Evolutionary conservation across 2,888 invertebrate genomes (phyloP).

Genomic region (Malacosoma neustria): DNA sequence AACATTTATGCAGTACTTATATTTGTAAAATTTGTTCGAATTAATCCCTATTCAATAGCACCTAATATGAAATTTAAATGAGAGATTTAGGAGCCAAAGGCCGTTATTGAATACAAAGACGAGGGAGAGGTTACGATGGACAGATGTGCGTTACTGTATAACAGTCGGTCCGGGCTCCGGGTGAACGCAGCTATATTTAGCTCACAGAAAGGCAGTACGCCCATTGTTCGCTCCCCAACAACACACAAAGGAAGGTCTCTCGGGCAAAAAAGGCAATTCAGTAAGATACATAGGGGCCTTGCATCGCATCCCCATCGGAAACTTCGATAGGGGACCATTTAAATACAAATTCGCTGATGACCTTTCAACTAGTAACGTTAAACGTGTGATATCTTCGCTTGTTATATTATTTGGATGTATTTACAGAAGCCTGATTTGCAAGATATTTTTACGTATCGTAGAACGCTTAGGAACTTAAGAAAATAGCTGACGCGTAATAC

Average conservation of each 20-base stretch:
- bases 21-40: no score
- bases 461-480: no score
- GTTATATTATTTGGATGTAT: no score
- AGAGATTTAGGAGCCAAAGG: background rate
- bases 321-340: conserved; percentile 50
- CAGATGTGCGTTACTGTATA: conserved; percentile 60
- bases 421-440: no score
- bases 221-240: conserved; percentile 63
- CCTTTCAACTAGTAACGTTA: no score
- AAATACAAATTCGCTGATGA: conserved; percentile 36
- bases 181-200: conserved; percentile 67
- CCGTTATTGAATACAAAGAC: conserved; percentile 1
- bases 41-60: background rate
- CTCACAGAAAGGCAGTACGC: conserved; percentile 63
- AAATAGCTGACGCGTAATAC: no score
- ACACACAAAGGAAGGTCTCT: conserved; percentile 64
- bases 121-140: conserved; percentile 28
- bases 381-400: no score
- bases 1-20: no score
- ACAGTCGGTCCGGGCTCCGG: conserved; percentile 31
- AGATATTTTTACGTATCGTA: no score
- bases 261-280: conserved; percentile 60
- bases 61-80: background rate
- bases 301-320: conserved; percentile 48
- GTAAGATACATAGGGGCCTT: conserved; percentile 54